Percentiles rank a stretch among this genome's conserved stretches.
These are phyloP conservation scores for Diorhabda elongata DNA, from an alignment of 1,140 invertebrate species.

Conservation along the genomic window DNA sequence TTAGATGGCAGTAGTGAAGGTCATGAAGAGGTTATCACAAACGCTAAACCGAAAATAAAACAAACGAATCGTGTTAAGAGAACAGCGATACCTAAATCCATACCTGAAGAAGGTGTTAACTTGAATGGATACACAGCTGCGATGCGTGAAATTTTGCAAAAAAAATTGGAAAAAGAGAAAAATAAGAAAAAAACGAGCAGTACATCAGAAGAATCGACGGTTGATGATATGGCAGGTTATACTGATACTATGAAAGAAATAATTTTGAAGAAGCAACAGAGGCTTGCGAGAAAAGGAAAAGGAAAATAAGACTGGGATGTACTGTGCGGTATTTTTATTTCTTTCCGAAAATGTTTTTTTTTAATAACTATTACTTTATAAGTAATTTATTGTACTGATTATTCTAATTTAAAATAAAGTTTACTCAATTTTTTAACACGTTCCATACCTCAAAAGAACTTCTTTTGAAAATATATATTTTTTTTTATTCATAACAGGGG, in stretches of 20 bases:
- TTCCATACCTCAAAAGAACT: no score
- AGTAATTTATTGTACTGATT: no score
- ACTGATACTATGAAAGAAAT: conserved; percentile 22
- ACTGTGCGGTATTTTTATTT: no score
- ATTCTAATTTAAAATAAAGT: no score
- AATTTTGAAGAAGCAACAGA: conserved; percentile 6
- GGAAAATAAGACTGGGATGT: neutral
- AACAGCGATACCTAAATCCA: no score
- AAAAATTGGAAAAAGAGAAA: conserved; percentile 20
- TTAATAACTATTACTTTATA: no score
- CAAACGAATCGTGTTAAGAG: neutral
- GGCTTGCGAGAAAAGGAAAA: conserved; percentile 1
- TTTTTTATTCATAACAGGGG: no score
- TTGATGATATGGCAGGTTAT: conserved; percentile 7
- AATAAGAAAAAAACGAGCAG: conserved; percentile 7
- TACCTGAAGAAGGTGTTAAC: neutral
- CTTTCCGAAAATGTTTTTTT: no score
- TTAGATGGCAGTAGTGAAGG: neutral
- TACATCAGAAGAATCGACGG: neutral
- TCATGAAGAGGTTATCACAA: conserved; percentile 5
- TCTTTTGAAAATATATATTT: no score
- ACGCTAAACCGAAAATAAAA: neutral
- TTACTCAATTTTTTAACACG: no score
- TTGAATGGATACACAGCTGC: conserved; percentile 26
- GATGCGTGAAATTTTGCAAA: conserved; percentile 31